A percentile compares a stretch with the other conserved stretches of the same genome.
Evolutionary conservation across 2,797 vertebrate species (phyloP).

Genomic region (Ispidina lecontei): DNA sequence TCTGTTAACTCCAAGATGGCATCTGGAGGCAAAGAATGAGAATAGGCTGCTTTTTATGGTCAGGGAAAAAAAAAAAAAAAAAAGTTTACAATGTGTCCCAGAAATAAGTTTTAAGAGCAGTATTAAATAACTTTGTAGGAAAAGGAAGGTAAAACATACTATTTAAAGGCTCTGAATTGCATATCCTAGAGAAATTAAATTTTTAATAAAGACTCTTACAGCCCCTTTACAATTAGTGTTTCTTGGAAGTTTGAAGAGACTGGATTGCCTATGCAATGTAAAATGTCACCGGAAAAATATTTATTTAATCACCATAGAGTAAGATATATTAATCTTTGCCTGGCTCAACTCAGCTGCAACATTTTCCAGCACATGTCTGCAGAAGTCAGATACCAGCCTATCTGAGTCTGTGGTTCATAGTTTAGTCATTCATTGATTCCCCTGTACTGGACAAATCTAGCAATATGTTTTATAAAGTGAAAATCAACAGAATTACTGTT

Average conservation of each 20-base stretch:
- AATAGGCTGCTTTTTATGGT: not conserved
- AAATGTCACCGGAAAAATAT: constrained; percentile 41
- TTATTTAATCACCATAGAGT: constrained; percentile 15
- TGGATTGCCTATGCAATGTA: not conserved
- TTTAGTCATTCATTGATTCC: not conserved
- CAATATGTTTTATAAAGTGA: not conserved
- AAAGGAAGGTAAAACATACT: not conserved
- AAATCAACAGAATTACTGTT: not conserved
- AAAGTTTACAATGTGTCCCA: not conserved
- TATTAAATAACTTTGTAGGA: not conserved
- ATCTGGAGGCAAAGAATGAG: not conserved
- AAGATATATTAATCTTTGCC: constrained; percentile 11
- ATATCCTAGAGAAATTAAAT: constrained; percentile 2
- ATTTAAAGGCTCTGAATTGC: not conserved
- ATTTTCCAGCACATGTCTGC: not conserved
- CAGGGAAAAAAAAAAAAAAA: not conserved
- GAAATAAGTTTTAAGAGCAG: not conserved
- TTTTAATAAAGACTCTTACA: not conserved
- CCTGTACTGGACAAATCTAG: not conserved
- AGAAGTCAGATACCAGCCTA: not conserved
- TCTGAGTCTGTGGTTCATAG: not conserved
- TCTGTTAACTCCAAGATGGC: not conserved
- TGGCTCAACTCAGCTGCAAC: not conserved
- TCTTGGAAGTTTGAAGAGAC: not conserved
- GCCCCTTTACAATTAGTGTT: not conserved